Conservation (phyloP, 2,888 invertebrate species). For the Flexamia atlantica region DNA sequence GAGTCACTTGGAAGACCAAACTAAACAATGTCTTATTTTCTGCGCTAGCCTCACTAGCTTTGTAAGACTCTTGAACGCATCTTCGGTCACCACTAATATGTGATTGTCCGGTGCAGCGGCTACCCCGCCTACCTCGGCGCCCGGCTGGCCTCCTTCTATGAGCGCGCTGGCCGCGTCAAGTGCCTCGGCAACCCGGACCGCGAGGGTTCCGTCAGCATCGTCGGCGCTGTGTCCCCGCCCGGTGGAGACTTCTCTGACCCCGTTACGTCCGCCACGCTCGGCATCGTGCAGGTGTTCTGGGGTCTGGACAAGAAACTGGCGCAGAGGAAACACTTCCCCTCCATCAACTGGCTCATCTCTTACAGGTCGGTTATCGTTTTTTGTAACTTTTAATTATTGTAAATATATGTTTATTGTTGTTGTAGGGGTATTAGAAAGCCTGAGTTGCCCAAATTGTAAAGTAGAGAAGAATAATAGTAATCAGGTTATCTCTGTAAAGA, state of each 20-base stretch:
- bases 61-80: too few relatives aligned
- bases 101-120: conserved; percentile 79
- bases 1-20: too few relatives aligned
- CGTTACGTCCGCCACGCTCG: conserved; percentile 98
- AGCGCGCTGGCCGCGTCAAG: conserved; percentile 98
- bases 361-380: conserved; percentile 83
- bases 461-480: too few relatives aligned
- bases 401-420: too few relatives aligned
- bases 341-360: conserved; percentile 99
- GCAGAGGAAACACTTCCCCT: conserved; percentile 99
- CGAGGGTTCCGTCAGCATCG: conserved; percentile 99
- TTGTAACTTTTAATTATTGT: too few relatives aligned
- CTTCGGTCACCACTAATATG: too few relatives aligned
- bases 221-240: conserved; percentile 99
- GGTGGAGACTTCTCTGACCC: conserved; percentile 99
- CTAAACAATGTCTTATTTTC: too few relatives aligned
- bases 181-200: conserved; percentile 98
- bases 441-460: too few relatives aligned
- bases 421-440: too few relatives aligned
- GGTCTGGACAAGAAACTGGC: conserved; percentile 99
- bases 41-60: too few relatives aligned
- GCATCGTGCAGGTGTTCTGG: conserved; percentile 99
- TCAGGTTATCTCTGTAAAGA: too few relatives aligned
- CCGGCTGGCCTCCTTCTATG: conserved; percentile 99
- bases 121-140: conserved; percentile 99